These are phyloP conservation scores for Calidris pugnax DNA, from an alignment of 2,113 vertebrate genomes.

Conservation along the genomic window DNA sequence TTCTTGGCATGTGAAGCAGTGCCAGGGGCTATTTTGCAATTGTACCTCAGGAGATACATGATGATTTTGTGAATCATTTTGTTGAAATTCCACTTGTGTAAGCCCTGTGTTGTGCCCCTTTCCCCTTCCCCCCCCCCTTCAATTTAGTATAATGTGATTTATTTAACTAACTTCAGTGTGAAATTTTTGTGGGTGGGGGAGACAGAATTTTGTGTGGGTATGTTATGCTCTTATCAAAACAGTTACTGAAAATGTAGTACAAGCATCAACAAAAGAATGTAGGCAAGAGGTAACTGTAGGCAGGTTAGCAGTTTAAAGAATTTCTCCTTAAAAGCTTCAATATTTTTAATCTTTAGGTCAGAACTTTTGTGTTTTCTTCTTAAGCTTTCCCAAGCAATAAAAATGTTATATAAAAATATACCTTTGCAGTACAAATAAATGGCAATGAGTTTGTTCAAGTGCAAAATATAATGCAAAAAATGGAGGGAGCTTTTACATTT, in stretches of 20 bases:
- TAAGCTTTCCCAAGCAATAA: background rate
- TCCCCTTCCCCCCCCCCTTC: accelerated
- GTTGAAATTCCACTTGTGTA: background rate
- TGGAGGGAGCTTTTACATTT: background rate
- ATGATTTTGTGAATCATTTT: background rate
- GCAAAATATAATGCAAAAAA: background rate
- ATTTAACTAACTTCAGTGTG: background rate
- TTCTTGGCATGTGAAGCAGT: background rate
- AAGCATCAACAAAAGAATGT: background rate
- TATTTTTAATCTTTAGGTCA: background rate
- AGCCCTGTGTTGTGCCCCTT: accelerated
- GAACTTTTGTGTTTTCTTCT: background rate
- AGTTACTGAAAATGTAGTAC: background rate
- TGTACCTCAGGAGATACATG: background rate
- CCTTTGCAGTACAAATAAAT: background rate
- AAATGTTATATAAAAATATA: background rate
- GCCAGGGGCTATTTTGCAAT: background rate
- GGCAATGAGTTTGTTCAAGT: background rate
- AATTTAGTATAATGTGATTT: background rate
- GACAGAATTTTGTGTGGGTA: background rate
- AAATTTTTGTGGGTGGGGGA: background rate
- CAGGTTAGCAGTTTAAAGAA: background rate
- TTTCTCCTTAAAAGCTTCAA: background rate
- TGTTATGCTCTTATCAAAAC: background rate
- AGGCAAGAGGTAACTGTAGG: background rate